Evolutionary conservation across 2,113 vertebrate species (phyloP), one percentile per base, ranked within the genome.

Genomic region (Urocolius indicus): DNA sequence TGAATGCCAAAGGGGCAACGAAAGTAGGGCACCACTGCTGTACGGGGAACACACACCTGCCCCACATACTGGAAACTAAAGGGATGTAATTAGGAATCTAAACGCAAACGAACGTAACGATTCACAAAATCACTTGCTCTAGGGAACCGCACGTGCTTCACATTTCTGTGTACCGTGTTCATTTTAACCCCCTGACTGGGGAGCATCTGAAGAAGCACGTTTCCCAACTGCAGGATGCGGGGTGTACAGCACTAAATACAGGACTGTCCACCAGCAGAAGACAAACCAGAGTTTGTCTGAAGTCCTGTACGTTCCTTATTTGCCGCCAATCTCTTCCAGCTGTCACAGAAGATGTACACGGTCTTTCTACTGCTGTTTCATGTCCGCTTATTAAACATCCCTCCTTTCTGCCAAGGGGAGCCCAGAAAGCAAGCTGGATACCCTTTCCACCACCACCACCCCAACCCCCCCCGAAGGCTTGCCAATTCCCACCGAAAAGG

Each of bases 331-430:
- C 55, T 20, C 49, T 69, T 52, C 75, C 5, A 30, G 55, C 43
- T 63, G 72, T 61, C 85, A 61, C 13, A 8, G 84, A 89, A 92
- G 86, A 62, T 2, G n/a, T 12, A 76, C 48, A 66, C 1, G 43
- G 88, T 73, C 79, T 79, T 85, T 88, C 75, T 84, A 68, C 43
- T 73, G 19, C 48, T 82, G 67, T 46, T 95, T 94, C 82, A 93
- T 58, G 87, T 9, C n/a, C 65, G 23, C 62, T 59, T 55, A 52
- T 19, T 87, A 72, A 93, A 66, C 93, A 76, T 12, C 19, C 15
- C 41, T 95, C 85, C 77, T 95, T 96, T 95, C 91, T 95, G 92
- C 38, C 52, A 73, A 54, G 32, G 34, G 55, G 52, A 89, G 43
- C 38, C 58, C 79, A 71, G 57, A 78, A 81, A 76, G 48, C 4